Conservation (phyloP, 2,888 invertebrate species). For the Sarcophaga rosellei region DNA sequence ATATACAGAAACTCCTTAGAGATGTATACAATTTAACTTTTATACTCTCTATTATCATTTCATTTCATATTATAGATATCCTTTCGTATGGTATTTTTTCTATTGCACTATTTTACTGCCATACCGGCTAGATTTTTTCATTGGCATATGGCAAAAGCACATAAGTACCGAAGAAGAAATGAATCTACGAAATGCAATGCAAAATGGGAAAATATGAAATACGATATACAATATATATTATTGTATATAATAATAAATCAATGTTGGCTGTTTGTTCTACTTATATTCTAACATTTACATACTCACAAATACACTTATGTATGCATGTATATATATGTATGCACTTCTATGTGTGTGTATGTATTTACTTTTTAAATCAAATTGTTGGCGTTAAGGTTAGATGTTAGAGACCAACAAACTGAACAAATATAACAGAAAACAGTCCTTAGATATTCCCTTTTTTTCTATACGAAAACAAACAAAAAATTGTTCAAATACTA, state of each 20-base stretch:
- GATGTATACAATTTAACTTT: conserved; percentile 12
- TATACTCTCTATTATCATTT: neutral
- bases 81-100: neutral
- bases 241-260: conserved; percentile 47
- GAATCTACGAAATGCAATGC: neutral
- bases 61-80: neutral
- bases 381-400: conserved; percentile 34
- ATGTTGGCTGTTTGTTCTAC: conserved; percentile 14
- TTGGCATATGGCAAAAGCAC: neutral
- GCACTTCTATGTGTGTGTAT: neutral
- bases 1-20: neutral
- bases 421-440: too few relatives aligned
- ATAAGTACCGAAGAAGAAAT: neutral
- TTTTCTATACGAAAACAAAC: too few relatives aligned
- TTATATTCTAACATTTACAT: too few relatives aligned
- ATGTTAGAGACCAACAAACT: neutral
- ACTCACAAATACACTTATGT: neutral
- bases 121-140: neutral
- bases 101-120: neutral
- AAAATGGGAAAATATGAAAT: conserved; percentile 24
- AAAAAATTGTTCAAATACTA: conserved; percentile 32
- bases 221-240: conserved; percentile 15
- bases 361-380: conserved; percentile 34
- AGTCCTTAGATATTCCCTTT: too few relatives aligned
- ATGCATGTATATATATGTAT: neutral